Conservation (phyloP, 2,888 invertebrate genomes). For the Plemyria rubiginata region DNA sequence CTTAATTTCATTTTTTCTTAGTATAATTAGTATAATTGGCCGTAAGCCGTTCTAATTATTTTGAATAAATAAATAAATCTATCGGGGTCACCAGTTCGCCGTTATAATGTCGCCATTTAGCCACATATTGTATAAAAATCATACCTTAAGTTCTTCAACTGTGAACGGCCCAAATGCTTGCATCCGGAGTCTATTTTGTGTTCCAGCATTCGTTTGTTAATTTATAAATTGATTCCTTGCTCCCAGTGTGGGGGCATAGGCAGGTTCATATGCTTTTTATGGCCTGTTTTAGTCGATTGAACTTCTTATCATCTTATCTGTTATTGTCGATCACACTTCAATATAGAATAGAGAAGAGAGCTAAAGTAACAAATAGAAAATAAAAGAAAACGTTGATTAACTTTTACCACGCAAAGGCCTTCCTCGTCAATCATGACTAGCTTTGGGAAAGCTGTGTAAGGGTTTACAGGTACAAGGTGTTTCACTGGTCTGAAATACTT, state of each 20-base stretch:
- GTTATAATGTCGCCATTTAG: too few species aligned
- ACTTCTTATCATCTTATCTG: background rate
- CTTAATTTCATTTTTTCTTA: too few species aligned
- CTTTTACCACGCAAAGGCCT: slow-evolving; percentile 8
- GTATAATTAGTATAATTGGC: too few species aligned
- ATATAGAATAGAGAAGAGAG: slow-evolving; percentile 3
- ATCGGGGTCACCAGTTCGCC: too few species aligned
- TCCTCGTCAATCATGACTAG: slow-evolving; percentile 4
- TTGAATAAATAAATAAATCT: too few species aligned
- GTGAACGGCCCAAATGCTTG: background rate
- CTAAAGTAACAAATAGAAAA: background rate
- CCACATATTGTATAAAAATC: background rate
- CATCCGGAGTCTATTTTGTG: background rate
- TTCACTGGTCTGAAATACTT: slow-evolving; percentile 1
- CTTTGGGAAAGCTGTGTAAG: slow-evolving; percentile 7
- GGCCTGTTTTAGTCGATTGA: background rate
- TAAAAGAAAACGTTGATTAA: background rate
- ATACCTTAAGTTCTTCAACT: background rate
- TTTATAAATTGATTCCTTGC: background rate
- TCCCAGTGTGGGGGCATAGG: background rate
- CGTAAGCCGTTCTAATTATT: too few species aligned
- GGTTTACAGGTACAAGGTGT: background rate
- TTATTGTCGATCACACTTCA: slow-evolving; percentile 12
- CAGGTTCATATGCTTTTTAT: background rate
- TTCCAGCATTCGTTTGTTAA: background rate